Evolutionary conservation across 2,113 vertebrate genomes (phyloP), one percentile per base, ranked within the genome.

Genomic region (Ameiurus melas): DNA sequence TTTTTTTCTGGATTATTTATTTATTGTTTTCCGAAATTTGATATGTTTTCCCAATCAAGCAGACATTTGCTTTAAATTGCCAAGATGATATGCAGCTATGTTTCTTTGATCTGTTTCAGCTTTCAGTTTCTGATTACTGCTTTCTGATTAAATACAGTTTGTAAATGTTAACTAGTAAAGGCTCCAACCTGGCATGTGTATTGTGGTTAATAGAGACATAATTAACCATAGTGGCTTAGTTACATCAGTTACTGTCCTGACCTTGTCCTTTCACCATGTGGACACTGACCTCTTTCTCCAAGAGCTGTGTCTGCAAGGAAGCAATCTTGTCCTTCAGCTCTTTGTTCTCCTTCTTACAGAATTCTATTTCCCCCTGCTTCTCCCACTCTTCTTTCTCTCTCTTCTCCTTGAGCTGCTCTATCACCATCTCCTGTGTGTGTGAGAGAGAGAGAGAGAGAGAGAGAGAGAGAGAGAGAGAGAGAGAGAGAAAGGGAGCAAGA

Each of bases 391-490:
- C 98, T 93, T 96, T 95, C 55, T 97, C 97, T 81, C 95, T 95
- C 89, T 98, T 97, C 90, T 99, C 98, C 87, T 97, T 97, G 87
- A 99, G 95, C 88, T 95, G 97, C 86, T 99, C 98, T 89, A 99
- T 99, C 92, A 99, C 97, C 94, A 97, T 96, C 92, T 99, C 98
- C 98, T 84, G 83, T 43, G 39, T 39, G 39, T 36, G 36, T 85
- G 13, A 77, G 53, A 77, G 27, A 53, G 66, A 73, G 71, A 68
- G 0, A 36, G 70, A 71, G 71, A 70, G 57, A 79, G 82, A 86
- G 16, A 79, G 55, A 79, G 33, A 62, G 66, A 66, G 79, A 86
- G 14, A 75, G 51, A 78, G n/a, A 62, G 66, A 66, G 77, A 86
- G 17, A 75, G 51, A 75, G 66, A 71, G 77, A 85, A 14, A 86